phyloP scores from a whole-genome alignment of 2,797 vertebrate genomes.

The Neolamprologus multifasciatus region DNA sequence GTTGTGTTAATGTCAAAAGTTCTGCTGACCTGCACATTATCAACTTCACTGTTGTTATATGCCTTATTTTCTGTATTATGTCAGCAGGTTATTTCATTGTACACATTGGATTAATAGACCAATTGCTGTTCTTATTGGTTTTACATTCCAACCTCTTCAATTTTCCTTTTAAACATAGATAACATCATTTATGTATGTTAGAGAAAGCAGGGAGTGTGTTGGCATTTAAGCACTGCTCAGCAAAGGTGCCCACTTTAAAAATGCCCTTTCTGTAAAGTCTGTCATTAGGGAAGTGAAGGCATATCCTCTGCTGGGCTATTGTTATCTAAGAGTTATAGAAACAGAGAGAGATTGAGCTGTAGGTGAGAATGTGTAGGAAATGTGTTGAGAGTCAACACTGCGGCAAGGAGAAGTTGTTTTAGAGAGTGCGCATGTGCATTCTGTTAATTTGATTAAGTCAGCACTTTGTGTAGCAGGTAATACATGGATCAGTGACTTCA shows the following conservation, averaged over 20 bases:
- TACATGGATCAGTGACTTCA: background rate
- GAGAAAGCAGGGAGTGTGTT: background rate
- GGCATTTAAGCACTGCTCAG: background rate
- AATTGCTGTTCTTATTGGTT: background rate
- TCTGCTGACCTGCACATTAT: background rate
- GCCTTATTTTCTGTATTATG: background rate
- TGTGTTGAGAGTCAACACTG: background rate
- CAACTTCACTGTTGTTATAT: background rate
- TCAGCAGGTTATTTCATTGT: background rate
- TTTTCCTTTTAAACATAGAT: background rate
- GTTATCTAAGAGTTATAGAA: background rate
- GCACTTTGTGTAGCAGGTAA: conserved; percentile 19
- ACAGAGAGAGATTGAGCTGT: background rate
- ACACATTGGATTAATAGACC: background rate
- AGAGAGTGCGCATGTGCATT: background rate
- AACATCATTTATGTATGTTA: background rate
- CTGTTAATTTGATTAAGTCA: conserved; percentile 14
- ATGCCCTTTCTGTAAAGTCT: background rate
- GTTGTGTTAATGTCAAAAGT: background rate
- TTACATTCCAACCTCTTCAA: background rate
- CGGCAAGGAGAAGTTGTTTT: background rate
- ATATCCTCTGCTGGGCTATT: background rate
- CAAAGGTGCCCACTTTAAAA: background rate
- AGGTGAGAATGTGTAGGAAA: background rate
- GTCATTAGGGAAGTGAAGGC: background rate